Evolutionary conservation across 2,113 vertebrate species (phyloP).

Genomic region (Pandion haliaetus): DNA sequence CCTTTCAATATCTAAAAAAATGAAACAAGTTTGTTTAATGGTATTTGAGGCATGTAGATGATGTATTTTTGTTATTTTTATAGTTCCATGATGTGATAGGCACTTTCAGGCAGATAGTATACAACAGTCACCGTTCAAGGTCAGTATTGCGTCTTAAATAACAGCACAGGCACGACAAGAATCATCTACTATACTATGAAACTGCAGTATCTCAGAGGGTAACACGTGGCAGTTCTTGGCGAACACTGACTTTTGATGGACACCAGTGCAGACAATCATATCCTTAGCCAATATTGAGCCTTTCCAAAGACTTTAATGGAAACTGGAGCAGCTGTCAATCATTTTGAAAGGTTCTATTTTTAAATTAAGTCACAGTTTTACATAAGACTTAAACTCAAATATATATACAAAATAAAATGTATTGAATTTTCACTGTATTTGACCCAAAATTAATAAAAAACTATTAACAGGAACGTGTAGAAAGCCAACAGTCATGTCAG

Average conservation of each 20-base stretch:
- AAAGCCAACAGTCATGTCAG: background rate
- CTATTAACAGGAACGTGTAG: background rate
- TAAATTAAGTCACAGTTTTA: background rate
- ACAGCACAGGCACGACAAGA: background rate
- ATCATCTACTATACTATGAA: background rate
- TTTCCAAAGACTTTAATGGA: background rate
- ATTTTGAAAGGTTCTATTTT: background rate
- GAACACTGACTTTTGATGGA: background rate
- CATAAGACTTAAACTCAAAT: background rate
- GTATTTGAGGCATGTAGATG: background rate
- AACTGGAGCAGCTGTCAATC: background rate
- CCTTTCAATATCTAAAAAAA: background rate
- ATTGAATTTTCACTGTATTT: background rate
- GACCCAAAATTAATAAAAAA: background rate
- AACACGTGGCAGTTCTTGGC: background rate
- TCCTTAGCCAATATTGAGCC: background rate
- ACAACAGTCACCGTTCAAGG: background rate
- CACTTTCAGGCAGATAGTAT: background rate
- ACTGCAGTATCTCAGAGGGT: background rate
- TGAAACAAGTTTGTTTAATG: background rate
- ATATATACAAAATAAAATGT: background rate
- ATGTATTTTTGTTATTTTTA: background rate
- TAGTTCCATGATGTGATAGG: background rate
- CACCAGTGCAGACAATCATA: background rate
- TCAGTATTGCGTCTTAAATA: background rate